phyloP scores from a whole-genome alignment of 2,888 invertebrate species.

The Nemotelus nigrinus region DNA sequence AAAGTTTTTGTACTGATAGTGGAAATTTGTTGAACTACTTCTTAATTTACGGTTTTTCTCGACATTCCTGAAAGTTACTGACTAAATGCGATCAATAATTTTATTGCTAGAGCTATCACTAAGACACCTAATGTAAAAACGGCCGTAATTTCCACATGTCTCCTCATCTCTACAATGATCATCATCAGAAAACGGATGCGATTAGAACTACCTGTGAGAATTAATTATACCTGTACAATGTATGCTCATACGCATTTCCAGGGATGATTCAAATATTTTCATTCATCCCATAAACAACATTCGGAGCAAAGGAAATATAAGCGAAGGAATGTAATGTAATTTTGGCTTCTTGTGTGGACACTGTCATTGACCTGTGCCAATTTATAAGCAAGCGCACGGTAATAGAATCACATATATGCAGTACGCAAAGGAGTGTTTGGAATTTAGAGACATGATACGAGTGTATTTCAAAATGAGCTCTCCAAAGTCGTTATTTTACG shows the following conservation, averaged over 20 bases:
- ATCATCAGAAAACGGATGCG: too few species aligned
- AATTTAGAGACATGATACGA: not conserved
- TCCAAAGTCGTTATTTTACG: not conserved
- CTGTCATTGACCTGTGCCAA: not conserved
- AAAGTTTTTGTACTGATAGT: too few species aligned
- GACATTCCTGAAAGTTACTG: too few species aligned
- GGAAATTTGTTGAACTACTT: too few species aligned
- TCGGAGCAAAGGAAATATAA: not conserved
- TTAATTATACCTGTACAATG: constrained; percentile 50
- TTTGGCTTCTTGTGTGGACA: constrained; percentile 17
- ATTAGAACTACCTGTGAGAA: constrained; percentile 38
- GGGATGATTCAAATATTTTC: constrained; percentile 40
- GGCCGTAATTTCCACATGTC: too few species aligned
- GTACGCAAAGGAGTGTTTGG: not conserved
- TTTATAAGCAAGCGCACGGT: not conserved
- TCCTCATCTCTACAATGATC: too few species aligned
- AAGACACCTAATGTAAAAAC: too few species aligned
- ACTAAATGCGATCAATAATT: too few species aligned
- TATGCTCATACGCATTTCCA: constrained; percentile 26
- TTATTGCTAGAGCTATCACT: too few species aligned
- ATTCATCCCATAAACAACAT: constrained; percentile 47
- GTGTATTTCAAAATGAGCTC: constrained; percentile 16
- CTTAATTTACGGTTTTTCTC: too few species aligned
- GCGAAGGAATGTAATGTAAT: constrained; percentile 28
- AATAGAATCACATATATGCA: not conserved